Evolutionary conservation across 1,140 invertebrate genomes (phyloP).

Genomic region (Tetranychus urticae): DNA sequence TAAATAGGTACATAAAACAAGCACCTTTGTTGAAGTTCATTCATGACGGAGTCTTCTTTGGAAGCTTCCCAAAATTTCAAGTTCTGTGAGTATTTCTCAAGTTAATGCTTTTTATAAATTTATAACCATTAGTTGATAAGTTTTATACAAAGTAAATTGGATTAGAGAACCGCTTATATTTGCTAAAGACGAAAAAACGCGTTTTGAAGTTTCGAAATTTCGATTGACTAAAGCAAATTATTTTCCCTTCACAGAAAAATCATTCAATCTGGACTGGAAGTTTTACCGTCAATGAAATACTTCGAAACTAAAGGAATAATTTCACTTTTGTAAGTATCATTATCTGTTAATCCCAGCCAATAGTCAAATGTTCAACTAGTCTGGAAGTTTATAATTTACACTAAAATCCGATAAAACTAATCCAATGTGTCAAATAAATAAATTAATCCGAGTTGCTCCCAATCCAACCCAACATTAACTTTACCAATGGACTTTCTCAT

Average conservation of each 20-base stretch:
- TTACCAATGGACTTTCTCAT: background rate
- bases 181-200: background rate
- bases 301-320: constrained; percentile 25
- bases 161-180: background rate
- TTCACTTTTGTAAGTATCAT: constrained; percentile 30
- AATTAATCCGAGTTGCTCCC: background rate
- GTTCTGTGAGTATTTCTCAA: constrained; percentile 24
- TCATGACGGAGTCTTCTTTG: constrained; percentile 19
- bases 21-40: constrained; percentile 25
- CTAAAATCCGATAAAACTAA: background rate
- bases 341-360: background rate
- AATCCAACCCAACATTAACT: background rate
- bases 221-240: background rate
- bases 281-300: constrained; percentile 24
- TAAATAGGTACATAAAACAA: constrained; percentile 26
- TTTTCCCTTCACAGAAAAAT: constrained; percentile 26
- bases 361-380: background rate
- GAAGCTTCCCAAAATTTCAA: constrained; percentile 20
- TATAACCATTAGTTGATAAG: background rate
- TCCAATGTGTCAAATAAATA: background rate
- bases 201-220: background rate
- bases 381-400: background rate
- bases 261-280: constrained; percentile 26
- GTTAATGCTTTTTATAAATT: background rate
- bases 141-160: background rate